Base-by-base conservation (phyloP, 2,797 vertebrate genomes). In the Myiotriccus ornatus region DNA sequence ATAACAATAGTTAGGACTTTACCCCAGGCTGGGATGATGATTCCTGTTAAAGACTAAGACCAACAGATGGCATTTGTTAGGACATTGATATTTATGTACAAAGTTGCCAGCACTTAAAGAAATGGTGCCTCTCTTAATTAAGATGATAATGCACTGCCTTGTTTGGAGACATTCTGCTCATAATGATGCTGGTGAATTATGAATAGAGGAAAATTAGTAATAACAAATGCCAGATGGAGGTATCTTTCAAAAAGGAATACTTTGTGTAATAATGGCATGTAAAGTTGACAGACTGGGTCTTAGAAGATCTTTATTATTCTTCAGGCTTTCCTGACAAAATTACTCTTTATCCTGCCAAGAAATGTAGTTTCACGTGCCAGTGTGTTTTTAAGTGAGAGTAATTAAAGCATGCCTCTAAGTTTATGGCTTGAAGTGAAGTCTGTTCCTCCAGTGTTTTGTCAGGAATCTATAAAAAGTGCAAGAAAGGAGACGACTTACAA, bases 321-420 rank as follows among this genome's bases (percentile, higher is more conserved):
- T 94, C 90, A 93, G 95, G 74, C 84, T 95, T 96, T 95, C 59
- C 74, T 97, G 84, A 96, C 90, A 97, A 96, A 93, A 92, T 81
- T 89, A 44, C 43, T 88, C 77, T 91, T 94, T 75, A 90, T 96
- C 80, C 53, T 96, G 87, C 91, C 94, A 94, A 97, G 84, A 96
- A 93, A 90, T 79, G 74, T 92, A 84, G 84, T 93, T 94, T 52
- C 63, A 71, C 74, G 75, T 82, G 86, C 93, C 91, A 94, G 50
- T 74, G 85, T 3, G 7, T 95, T 84, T 96, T 95, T 87, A 84
- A 93, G 80, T 24, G 28, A 92, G 74, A 87, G 60, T 94, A 84
- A 90, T 95, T 83, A 95, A 96, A 97, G 59, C 53, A 30, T 57
- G 90, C 83, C 84, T 94, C 52, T 73, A 63, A 94, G 84, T 86